phyloP scores from a whole-genome alignment of 2,113 vertebrate species.

The Hyla sarda region DNA sequence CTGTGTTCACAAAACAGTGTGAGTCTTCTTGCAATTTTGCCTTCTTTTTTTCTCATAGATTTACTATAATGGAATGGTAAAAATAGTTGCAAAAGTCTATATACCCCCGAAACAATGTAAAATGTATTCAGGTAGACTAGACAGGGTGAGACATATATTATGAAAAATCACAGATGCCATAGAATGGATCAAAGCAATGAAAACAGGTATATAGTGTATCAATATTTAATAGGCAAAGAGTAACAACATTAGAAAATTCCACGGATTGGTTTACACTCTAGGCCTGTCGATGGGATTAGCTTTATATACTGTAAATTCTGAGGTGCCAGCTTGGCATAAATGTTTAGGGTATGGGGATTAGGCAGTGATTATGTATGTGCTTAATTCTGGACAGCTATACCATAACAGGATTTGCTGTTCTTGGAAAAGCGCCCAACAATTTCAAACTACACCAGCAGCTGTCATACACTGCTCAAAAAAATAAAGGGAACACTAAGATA shows the following conservation, averaged over 20 bases:
- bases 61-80: too few species aligned
- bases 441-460: constrained; percentile 52
- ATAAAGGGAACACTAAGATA: too few species aligned
- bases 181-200: not conserved
- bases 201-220: not conserved
- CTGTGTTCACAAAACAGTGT: not conserved
- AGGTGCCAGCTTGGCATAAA: constrained; percentile 53
- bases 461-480: too few species aligned
- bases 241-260: constrained; percentile 39
- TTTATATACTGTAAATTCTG: constrained; percentile 36
- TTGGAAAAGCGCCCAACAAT: constrained; percentile 55
- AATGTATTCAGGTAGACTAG: not conserved
- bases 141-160: not conserved
- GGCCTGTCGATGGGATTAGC: constrained; percentile 45
- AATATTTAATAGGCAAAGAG: constrained; percentile 19
- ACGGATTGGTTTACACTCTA: constrained; percentile 39
- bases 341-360: constrained; percentile 58
- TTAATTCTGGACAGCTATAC: constrained; percentile 46
- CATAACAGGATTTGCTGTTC: constrained; percentile 59
- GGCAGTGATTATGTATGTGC: constrained; percentile 48
- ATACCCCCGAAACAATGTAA: not conserved
- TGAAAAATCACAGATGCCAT: not conserved
- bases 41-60: too few species aligned
- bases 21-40: too few species aligned
- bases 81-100: not conserved